phyloP scores from a whole-genome alignment of 2,888 invertebrate genomes.

The Eupithecia tripunctaria region DNA sequence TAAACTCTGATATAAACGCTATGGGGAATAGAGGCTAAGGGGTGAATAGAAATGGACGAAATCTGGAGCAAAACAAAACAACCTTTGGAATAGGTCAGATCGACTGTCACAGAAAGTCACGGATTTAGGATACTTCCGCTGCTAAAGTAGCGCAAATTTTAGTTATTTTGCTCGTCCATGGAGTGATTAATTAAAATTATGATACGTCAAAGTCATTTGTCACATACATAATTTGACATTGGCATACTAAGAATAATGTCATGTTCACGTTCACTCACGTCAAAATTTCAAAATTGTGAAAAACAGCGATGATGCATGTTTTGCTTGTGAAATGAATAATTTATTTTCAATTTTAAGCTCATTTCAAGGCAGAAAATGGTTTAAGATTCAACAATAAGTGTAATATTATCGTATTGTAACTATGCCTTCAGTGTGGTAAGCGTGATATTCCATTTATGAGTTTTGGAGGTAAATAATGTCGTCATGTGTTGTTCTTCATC shows the following conservation, averaged over 20 bases:
- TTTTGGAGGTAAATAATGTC: constrained; percentile 43
- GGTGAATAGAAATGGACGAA: too few species aligned
- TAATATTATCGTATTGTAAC: not conserved
- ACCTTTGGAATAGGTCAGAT: too few species aligned
- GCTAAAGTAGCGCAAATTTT: too few species aligned
- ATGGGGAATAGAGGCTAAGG: too few species aligned
- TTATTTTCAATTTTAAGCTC: not conserved
- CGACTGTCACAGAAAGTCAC: too few species aligned
- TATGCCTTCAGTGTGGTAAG: constrained; percentile 11
- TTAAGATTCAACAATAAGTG: not conserved
- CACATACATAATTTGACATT: not conserved
- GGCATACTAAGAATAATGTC: not conserved
- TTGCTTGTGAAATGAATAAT: not conserved
- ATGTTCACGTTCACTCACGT: not conserved
- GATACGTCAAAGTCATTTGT: not conserved
- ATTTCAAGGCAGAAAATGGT: not conserved
- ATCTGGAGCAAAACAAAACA: too few species aligned
- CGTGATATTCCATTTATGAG: not conserved
- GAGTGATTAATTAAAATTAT: too few species aligned
- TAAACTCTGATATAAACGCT: too few species aligned
- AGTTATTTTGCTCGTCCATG: too few species aligned
- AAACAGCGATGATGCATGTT: not conserved
- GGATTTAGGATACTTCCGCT: too few species aligned
- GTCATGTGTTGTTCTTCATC: constrained; percentile 35
- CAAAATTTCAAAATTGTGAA: not conserved